Base-by-base conservation (phyloP, 2,113 vertebrate species). In the Plestiodon gilberti region DNA sequence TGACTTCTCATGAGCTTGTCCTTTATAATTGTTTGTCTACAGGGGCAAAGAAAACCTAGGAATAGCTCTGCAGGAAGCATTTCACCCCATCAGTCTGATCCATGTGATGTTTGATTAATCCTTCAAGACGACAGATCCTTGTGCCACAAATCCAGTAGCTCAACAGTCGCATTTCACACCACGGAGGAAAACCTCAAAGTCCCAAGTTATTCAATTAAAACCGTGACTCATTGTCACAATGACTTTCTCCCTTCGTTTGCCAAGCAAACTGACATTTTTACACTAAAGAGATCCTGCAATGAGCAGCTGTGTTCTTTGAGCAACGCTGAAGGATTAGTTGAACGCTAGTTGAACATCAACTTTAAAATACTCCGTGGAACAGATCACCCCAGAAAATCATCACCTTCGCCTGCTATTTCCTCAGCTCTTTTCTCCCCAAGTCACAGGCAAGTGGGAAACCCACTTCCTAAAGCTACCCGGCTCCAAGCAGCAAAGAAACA, bases 361-460 rank as follows among this genome's bases (percentile, higher is more conserved):
- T 70, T 40, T 11, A 18, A 30, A 61, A 71, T 11, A n/a, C n/a
- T 25, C 23, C 2, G 35, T 13, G 52, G n/a, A 62, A 48, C 1
- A 48, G 11, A 33, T 20, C 71, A 48, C 73, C 52, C 2, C 40
- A 52, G 33, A 9, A 73, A 78, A 78, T 0, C 25, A 1, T 0
- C 23, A 0, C 35, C 13, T 18, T 20, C 30, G 25, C 20, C 43
- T 25, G 80, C 33, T 1, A 1, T 87, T 82, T 87, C 1, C 80
- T 64, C 0, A 0, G 38, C 78, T 75, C 48, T 85, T 22, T 52
- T 1, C 57, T 33, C 33, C 64, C 65, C 8, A 6, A 80, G 82
- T 0, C 9, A 85, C 28, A n/a, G 43, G 52, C 3, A 64, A 52
- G 33, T 5, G 1, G 0, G 7, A 89, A 81, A 75, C 33, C 1